phyloP scores from a whole-genome alignment of 2,888 invertebrate genomes.

The Nymphalis polychloros region DNA sequence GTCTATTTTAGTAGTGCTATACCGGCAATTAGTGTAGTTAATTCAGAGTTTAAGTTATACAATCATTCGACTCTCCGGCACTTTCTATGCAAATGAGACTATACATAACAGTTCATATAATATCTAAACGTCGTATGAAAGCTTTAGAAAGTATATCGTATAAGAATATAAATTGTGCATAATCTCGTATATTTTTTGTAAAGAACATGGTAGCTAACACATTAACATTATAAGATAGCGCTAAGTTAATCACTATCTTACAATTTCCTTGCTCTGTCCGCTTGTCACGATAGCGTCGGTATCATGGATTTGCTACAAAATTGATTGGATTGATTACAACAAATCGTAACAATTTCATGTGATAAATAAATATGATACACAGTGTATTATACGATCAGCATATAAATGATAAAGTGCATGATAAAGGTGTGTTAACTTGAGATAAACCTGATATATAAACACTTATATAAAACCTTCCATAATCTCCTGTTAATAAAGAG shows the following conservation, averaged over 20 bases:
- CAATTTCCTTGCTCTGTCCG: slow-evolving; percentile 32
- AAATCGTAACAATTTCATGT: slow-evolving; percentile 39
- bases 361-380: slow-evolving; percentile 38
- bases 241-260: slow-evolving; percentile 25
- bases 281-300: slow-evolving; percentile 42
- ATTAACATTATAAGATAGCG: slow-evolving; percentile 22
- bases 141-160: neutral
- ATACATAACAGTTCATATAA: slow-evolving; percentile 5
- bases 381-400: slow-evolving; percentile 37
- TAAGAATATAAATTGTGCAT: slow-evolving; percentile 4
- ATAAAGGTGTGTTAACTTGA: slow-evolving; percentile 33
- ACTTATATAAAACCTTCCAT: slow-evolving; percentile 14
- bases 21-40: slow-evolving; percentile 65
- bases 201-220: slow-evolving; percentile 33
- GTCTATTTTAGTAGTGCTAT: slow-evolving; percentile 60
- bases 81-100: slow-evolving; percentile 33
- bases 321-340: slow-evolving; percentile 68
- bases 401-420: slow-evolving; percentile 33
- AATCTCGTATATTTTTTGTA: neutral
- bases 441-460: slow-evolving; percentile 29
- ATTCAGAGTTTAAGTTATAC: slow-evolving; percentile 42
- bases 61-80: slow-evolving; percentile 23
- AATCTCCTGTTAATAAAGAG: slow-evolving; percentile 15
- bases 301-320: slow-evolving; percentile 65
- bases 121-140: neutral